Evolutionary conservation across 2,113 vertebrate species (phyloP), one percentile per base, ranked within the genome.

Genomic region (Gadus chalcogrammus): DNA sequence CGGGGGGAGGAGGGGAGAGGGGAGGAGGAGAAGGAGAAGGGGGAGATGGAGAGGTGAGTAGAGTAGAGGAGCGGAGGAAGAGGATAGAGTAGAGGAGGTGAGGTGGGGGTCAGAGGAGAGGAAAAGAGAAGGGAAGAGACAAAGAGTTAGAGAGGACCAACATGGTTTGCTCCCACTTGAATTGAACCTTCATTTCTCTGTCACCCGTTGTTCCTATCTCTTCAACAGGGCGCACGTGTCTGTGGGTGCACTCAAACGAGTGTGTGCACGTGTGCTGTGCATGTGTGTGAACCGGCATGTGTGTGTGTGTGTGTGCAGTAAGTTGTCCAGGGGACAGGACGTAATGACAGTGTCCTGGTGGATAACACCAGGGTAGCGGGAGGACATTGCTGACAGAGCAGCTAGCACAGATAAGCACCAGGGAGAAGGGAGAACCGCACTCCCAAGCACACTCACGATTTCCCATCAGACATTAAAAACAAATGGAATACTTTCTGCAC

Each of bases 331-430:
- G 84, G 83, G 85, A 84, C 73, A 13, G 80, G 72, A 81, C 76
- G 71, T 84, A 81, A 86, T 84, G 74, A 87, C 58, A 77, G 77
- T 61, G 68, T 83, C 75, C 84, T 75, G 67, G 55, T 88, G 79
- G 81, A 85, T 82, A 87, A 87, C 74, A 75, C n/a, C 64, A 82
- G 77, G 81, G 71, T 67, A 65, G 59, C 67, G 38, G 67, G 62
- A 81, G 84, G 73, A 80, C 84, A 72, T 65, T 84, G 87, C 86
- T 86, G 80, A 85, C 72, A 72, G 66, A 80, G 84, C 83, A 73
- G 67, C 62, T 16, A 70, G 67, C 79, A 64, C 71, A 67, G 73
- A 77, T 77, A 72, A 38, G 22, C 79, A 62, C 71, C 68, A 71
- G 76, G 75, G 75, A 38, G 22, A 18, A 73, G 59, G 56, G 67